Percentiles rank a stretch among this genome's conserved stretches.
Evolutionary conservation across 2,113 vertebrate genomes (phyloP).

Genomic region (Centropus unirufus): DNA sequence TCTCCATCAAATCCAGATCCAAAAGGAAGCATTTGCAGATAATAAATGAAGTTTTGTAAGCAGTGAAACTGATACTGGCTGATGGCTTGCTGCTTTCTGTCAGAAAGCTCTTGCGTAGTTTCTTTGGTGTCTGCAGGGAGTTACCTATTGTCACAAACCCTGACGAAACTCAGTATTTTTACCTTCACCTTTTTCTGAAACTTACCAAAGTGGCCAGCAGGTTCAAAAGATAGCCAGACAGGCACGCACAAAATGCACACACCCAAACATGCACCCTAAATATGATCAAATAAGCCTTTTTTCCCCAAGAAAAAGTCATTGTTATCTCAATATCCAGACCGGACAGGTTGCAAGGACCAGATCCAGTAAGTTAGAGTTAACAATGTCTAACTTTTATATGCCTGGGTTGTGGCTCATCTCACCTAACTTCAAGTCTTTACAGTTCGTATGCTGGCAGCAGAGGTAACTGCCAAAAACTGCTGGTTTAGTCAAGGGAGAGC

Average conservation of each 20-base stretch:
- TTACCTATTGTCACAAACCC: background rate
- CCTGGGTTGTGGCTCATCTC: background rate
- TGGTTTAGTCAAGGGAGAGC: background rate
- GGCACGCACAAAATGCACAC: accelerated
- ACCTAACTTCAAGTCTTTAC: background rate
- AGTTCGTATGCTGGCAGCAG: background rate
- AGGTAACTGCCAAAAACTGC: background rate
- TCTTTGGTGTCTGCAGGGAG: background rate
- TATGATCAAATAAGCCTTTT: background rate
- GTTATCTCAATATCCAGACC: background rate
- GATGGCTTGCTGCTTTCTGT: background rate
- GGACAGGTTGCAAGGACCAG: background rate
- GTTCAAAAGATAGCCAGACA: background rate
- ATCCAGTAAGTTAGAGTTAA: background rate
- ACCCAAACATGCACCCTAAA: background rate
- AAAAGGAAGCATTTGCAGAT: background rate
- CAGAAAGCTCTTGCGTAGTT: background rate
- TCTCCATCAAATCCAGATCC: background rate
- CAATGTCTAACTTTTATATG: background rate
- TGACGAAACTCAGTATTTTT: background rate
- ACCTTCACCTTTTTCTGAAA: background rate
- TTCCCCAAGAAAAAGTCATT: background rate
- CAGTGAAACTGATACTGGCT: background rate
- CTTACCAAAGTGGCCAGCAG: background rate
- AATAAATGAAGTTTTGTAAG: background rate